Evolutionary conservation across 1,140 invertebrate species (phyloP).

Genomic region (Monochamus saltuarius): DNA sequence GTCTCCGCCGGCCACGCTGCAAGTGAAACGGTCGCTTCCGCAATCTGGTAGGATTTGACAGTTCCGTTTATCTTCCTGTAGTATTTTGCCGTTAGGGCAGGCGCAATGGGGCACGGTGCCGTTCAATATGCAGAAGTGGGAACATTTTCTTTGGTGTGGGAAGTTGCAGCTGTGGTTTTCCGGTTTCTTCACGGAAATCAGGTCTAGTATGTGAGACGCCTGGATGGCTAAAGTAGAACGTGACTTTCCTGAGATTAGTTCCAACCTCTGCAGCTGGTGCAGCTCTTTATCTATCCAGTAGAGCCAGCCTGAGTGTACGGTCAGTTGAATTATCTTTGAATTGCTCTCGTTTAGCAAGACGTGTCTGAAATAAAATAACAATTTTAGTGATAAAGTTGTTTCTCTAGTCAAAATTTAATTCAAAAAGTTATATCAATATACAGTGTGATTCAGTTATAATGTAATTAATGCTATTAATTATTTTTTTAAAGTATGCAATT

Average conservation of each 20-base stretch:
- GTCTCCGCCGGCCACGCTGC: slow-evolving; percentile 55
- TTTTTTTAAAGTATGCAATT: too few relatives aligned
- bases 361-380: slow-evolving; percentile 35
- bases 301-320: slow-evolving; percentile 46
- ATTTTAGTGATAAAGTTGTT: too few relatives aligned
- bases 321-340: slow-evolving; percentile 43
- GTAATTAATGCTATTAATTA: too few relatives aligned
- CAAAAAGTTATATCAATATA: too few relatives aligned
- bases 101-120: slow-evolving; percentile 61
- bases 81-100: slow-evolving; percentile 72
- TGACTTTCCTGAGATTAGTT: slow-evolving; percentile 45
- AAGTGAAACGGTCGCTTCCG: slow-evolving; percentile 75
- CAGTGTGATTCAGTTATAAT: too few relatives aligned
- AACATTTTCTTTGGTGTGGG: slow-evolving; percentile 53
- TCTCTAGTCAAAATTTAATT: too few relatives aligned
- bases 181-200: slow-evolving; percentile 46
- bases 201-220: slow-evolving; percentile 42
- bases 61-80: slow-evolving; percentile 67
- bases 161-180: slow-evolving; percentile 42
- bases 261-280: slow-evolving; percentile 43
- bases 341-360: slow-evolving; percentile 45
- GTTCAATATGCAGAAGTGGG: slow-evolving; percentile 69
- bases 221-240: slow-evolving; percentile 41
- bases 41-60: slow-evolving; percentile 76
- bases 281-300: slow-evolving; percentile 48